Conservation (phyloP, 2,113 vertebrate genomes). For the Nothoprocta pentlandii region DNA sequence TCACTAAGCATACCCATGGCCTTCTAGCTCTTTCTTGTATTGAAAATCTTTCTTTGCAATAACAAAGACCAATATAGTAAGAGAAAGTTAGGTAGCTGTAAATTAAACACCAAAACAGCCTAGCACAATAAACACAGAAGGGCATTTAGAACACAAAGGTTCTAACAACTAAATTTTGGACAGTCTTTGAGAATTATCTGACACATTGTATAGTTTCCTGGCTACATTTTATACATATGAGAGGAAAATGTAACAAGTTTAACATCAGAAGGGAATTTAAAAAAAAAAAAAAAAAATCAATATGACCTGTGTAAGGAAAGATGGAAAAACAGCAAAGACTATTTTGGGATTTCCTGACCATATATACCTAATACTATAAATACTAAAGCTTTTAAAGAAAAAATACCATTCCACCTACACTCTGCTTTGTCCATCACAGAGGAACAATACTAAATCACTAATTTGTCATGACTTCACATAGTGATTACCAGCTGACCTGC, state of each 20-base stretch:
- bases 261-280: not conserved
- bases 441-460: not conserved
- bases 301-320: not conserved
- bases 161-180: not conserved
- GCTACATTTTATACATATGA: not conserved
- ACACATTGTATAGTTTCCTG: not conserved
- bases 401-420: not conserved
- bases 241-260: not conserved
- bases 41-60: not conserved
- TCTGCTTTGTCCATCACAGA: not conserved
- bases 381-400: not conserved
- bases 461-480: conserved; percentile 1
- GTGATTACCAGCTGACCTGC: conserved; percentile 1
- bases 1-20: not conserved
- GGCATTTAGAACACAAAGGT: not conserved
- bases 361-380: not conserved
- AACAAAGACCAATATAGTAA: not conserved
- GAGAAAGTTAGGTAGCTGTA: not conserved
- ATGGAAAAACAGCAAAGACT: not conserved
- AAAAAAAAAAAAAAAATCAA: not conserved
- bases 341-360: not conserved
- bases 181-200: not conserved
- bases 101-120: not conserved
- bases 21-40: not conserved
- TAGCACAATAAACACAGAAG: no score